Percentiles rank a stretch among this genome's conserved stretches.
Evolutionary conservation across 2,113 vertebrate species (phyloP).

Genomic region (Hemiprocne comata): DNA sequence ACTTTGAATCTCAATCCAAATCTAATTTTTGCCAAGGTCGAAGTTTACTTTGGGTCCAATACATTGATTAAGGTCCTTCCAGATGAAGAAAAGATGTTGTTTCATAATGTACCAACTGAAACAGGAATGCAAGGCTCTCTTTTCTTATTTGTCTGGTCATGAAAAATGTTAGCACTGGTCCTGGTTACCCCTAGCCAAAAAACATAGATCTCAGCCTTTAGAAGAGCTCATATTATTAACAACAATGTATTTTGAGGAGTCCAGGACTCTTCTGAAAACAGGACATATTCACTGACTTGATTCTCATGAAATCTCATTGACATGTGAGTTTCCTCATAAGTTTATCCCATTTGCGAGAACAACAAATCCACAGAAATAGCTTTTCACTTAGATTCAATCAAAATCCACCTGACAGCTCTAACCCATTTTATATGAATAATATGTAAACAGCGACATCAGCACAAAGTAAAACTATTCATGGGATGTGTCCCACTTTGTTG

Average conservation of each 20-base stretch:
- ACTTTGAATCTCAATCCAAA: not conserved
- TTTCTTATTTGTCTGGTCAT: not conserved
- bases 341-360: not conserved
- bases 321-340: not conserved
- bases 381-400: conserved; percentile 25
- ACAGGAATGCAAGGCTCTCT: not conserved
- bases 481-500: not conserved
- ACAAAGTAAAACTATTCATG: not conserved
- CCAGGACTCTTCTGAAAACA: not conserved
- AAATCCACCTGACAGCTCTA: not conserved
- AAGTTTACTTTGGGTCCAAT: not conserved
- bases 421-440: not conserved
- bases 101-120: not conserved
- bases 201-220: not conserved
- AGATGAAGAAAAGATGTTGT: not conserved
- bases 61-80: not conserved
- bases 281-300: not conserved
- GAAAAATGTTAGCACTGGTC: not conserved
- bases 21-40: not conserved
- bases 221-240: not conserved
- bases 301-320: not conserved
- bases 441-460: not conserved
- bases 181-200: not conserved
- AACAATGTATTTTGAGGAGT: not conserved
- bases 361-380: conserved; percentile 12